Evolutionary conservation across 1,140 invertebrate species (phyloP).

Genomic region (Leptinotarsa defecta): DNA sequence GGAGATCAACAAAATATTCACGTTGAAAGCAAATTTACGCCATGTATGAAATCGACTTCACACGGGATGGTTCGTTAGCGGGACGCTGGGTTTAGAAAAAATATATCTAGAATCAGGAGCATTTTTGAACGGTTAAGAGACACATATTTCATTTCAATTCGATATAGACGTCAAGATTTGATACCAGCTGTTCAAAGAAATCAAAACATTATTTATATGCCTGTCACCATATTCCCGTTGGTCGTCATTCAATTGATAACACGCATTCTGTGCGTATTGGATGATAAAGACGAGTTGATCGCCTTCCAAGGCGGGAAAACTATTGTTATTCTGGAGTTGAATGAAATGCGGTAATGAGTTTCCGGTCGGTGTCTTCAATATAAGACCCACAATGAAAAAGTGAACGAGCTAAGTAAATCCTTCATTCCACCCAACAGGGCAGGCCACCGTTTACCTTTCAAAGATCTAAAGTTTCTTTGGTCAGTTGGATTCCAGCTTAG

Average conservation of each 20-base stretch:
- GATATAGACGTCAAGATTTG: slow-evolving; percentile 18
- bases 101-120: slow-evolving; percentile 13
- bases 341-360: neutral
- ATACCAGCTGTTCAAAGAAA: no score
- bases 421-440: no score
- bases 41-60: slow-evolving; percentile 25
- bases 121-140: slow-evolving; percentile 24
- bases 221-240: neutral
- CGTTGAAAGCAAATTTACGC: slow-evolving; percentile 26
- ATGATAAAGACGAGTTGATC: slow-evolving; percentile 19
- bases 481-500: no score
- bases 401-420: no score
- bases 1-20: neutral
- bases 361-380: no score
- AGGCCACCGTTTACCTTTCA: no score
- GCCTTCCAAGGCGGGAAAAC: slow-evolving; percentile 24
- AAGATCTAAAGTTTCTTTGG: no score
- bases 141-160: slow-evolving; percentile 28
- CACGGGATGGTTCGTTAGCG: slow-evolving; percentile 3
- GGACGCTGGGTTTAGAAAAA: slow-evolving; percentile 19
- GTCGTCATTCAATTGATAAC: slow-evolving; percentile 28
- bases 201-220: no score
- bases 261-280: slow-evolving; percentile 24
- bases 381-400: no score
- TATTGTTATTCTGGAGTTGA: slow-evolving; percentile 28